Evolutionary conservation across 1,140 invertebrate species (phyloP), one percentile per base, ranked within the genome.

Genomic region (Drosophila pseudoobscura): DNA sequence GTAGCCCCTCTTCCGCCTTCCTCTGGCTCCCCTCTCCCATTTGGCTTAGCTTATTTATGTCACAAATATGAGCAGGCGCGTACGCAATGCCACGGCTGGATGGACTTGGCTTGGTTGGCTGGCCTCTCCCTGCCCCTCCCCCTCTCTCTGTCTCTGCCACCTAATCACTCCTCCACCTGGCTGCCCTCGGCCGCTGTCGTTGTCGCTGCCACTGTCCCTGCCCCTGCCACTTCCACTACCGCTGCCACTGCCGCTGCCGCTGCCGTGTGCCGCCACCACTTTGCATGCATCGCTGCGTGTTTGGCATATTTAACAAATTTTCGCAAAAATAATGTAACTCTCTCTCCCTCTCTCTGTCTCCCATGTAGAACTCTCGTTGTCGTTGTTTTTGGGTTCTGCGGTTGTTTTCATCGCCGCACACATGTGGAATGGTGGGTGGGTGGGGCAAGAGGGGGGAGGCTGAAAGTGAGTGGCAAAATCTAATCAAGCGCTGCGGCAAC

Each of bases 231-330:
- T 3, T 6, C 29, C 29, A 7, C 29, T 29, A 6, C 29, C 29
- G 6, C 29, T 29, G 6, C 31, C 31, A 9, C 31, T 31, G 31
- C 29, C 29, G 6, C 29, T 29, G 6, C 31, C 31, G 3, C 31
- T 31, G 31, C 31, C 31, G 31, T 31, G 31, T 31, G 31, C 31
- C 43, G 39, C 74, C 71, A 59, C 78, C 82, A 87, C 78, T 88
- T 87, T 87, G 83, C 82, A 87, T 87, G 83, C 82, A 88, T 82
- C 83, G 82, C 83, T 87, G 82, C 82, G 83, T 87, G 82, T 87
- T 88, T 87, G 82, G 78, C 82, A 87, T 87, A 87, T 87, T 87
- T 87, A 87, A 87, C 82, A 87, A 88, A 87, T 87, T 88, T 87
- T 87, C 82, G 52, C 83, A 88, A 87, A 87, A 87, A 87, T 87